phyloP scores from a whole-genome alignment of 2,113 vertebrate genomes.

The Oncorhynchus masou region DNA sequence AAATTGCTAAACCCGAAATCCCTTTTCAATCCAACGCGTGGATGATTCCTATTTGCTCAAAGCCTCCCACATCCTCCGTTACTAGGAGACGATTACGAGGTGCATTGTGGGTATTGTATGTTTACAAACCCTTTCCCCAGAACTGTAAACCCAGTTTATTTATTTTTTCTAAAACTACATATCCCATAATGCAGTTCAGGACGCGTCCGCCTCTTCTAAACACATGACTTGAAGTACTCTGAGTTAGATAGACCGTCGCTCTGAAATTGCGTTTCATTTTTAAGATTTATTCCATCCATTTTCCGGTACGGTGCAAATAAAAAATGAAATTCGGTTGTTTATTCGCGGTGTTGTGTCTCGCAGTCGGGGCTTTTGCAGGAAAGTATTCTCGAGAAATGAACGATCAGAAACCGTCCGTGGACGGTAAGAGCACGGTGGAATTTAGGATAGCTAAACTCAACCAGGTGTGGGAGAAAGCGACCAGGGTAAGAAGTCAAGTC shows the following conservation, averaged over 20 bases:
- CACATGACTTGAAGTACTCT: conserved; percentile 46
- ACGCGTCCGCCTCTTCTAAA: conserved; percentile 25
- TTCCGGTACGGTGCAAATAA: neutral
- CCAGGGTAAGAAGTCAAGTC: conserved; percentile 78
- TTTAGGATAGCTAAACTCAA: conserved; percentile 89
- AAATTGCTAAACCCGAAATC: neutral
- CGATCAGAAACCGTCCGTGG: conserved; percentile 61
- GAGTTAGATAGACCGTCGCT: neutral
- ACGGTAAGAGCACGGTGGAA: conserved; percentile 67
- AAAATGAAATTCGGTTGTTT: conserved; percentile 50
- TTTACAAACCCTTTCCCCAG: neutral
- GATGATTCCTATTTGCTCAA: conserved; percentile 64
- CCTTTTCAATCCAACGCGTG: conserved; percentile 43
- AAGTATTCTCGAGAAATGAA: conserved; percentile 88
- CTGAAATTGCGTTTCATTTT: neutral
- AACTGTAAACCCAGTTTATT: fast-evolving
- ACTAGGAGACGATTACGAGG: conserved; percentile 29
- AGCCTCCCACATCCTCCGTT: conserved; percentile 33
- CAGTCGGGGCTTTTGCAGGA: conserved; percentile 60
- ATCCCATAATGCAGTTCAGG: conserved; percentile 44
- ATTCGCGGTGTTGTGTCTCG: conserved; percentile 45
- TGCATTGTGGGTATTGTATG: conserved; percentile 47
- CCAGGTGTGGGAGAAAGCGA: conserved; percentile 93
- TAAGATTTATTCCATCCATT: too few relatives aligned
- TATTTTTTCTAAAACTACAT: conserved; percentile 32